phyloP scores from a whole-genome alignment of 2,888 invertebrate genomes.

The Diadegma fenestrale region DNA sequence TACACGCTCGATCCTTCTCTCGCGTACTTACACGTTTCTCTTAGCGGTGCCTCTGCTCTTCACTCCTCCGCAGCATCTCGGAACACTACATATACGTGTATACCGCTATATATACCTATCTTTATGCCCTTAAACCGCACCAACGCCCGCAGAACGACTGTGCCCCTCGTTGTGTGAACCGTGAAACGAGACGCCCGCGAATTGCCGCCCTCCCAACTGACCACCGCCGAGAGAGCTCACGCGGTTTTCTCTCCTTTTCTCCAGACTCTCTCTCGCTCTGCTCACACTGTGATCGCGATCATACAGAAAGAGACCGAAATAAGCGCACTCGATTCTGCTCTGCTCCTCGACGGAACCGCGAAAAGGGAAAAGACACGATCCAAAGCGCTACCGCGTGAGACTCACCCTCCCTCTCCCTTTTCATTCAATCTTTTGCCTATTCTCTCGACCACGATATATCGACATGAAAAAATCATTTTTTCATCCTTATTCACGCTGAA shows the following conservation, averaged over 20 bases:
- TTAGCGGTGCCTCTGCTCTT: slow-evolving; percentile 55
- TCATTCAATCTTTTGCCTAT: slow-evolving; percentile 17
- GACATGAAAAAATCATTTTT: slow-evolving; percentile 8
- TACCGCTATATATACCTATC: slow-evolving; percentile 10
- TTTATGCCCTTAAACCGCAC: slow-evolving; percentile 66
- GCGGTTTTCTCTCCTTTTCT: slow-evolving; percentile 42
- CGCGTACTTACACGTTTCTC: slow-evolving; percentile 66
- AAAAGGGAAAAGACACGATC: slow-evolving; percentile 60
- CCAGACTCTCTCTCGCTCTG: slow-evolving; percentile 21
- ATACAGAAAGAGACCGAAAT: not conserved
- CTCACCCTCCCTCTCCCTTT: slow-evolving; percentile 34
- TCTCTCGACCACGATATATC: slow-evolving; percentile 13
- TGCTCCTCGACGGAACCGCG: slow-evolving; percentile 51
- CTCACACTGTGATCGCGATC: not conserved
- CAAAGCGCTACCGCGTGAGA: slow-evolving; percentile 64
- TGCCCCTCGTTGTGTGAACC: slow-evolving; percentile 69
- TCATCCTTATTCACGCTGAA: slow-evolving; percentile 25
- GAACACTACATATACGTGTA: slow-evolving; percentile 11
- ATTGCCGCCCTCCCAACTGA: slow-evolving; percentile 64
- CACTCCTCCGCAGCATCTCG: slow-evolving; percentile 41
- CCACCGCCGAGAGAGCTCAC: slow-evolving; percentile 45
- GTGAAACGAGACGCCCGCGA: slow-evolving; percentile 70
- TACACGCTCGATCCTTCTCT: slow-evolving; percentile 57
- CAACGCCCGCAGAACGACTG: slow-evolving; percentile 58
- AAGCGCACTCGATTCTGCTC: slow-evolving; percentile 20